Evolutionary conservation across 2,888 invertebrate genomes (phyloP), one percentile per base, ranked within the genome.

Genomic region (Meteorus colon): DNA sequence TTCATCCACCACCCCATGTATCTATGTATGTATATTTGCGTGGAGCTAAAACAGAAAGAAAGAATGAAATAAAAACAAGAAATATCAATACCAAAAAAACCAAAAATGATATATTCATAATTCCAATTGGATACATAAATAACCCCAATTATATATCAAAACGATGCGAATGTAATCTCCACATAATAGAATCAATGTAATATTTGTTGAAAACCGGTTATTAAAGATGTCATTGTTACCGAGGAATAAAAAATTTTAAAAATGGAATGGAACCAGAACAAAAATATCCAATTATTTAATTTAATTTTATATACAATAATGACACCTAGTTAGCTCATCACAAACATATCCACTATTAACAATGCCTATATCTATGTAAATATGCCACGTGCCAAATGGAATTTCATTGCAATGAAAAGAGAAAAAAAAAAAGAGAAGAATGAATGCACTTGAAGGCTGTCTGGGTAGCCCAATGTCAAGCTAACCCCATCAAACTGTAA

Each of bases 401-500:
- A 60, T 60, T 60, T 29, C 24, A 60, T 60, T 27, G 29, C 24
- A 12, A 69, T 31, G 31, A 51, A 27, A 45, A 45, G 10, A 19
- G 48, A 31, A 62, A 63, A 45, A 72, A 63, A 19, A 63, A 29
- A 31, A 72, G 63, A 19, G 48, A 48, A 51, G 4, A 45, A 24
- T 34, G 10, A 48, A 63, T 55, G 29, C 19, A 19, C 55, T 55
- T 55, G 55, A 55, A 55, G 55, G n/a, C 10, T 6, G 8, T 55
- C 10, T 19, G 19, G 55, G 24, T 19, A 55, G 59, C 81, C 86
- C 86, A 86, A 86, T 89, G 87, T 88, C 89, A 87, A 86, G 85
- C 84, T 89, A 89, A 89, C 89, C 89, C 89, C 85, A 89, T 89
- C 89, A 89, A 89, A 89, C 86, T 89, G 88, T 89, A 89, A 89